These are phyloP conservation scores for Thaumatotibia leucotreta DNA, from an alignment of 1,140 invertebrate genomes.

Conservation along the genomic window DNA sequence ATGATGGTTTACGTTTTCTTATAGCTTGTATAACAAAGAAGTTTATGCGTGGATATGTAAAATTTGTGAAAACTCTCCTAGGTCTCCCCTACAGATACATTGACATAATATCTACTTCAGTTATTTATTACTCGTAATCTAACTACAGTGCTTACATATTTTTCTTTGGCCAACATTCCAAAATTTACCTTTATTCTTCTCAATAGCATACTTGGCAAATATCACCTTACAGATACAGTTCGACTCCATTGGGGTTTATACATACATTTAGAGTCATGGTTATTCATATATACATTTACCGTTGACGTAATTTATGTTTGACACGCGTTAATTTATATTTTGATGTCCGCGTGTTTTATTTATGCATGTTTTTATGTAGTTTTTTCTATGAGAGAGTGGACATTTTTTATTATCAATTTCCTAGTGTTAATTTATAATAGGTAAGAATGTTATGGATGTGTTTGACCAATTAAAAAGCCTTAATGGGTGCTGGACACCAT, in stretches of 20 bases:
- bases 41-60: no score
- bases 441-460: constrained; percentile 6
- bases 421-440: constrained; percentile 5
- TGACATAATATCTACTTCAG: no score
- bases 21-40: no score
- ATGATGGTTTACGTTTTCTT: no score
- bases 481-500: neutral
- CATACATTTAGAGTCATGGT: neutral
- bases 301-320: constrained; percentile 8
- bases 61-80: no score
- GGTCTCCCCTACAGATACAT: no score
- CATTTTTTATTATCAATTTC: constrained; percentile 12
- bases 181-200: neutral
- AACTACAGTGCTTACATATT: no score
- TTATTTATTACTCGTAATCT: no score
- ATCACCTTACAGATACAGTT: neutral
- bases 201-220: neutral
- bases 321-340: constrained; percentile 13
- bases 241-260: neutral
- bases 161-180: neutral
- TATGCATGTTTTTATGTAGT: constrained; percentile 5
- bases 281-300: neutral
- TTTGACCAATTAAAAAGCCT: constrained; percentile 3
- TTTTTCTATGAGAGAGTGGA: constrained; percentile 1
- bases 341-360: constrained; percentile 10